Conservation (phyloP, 1,140 invertebrate genomes). For the Mercenaria mercenaria region DNA sequence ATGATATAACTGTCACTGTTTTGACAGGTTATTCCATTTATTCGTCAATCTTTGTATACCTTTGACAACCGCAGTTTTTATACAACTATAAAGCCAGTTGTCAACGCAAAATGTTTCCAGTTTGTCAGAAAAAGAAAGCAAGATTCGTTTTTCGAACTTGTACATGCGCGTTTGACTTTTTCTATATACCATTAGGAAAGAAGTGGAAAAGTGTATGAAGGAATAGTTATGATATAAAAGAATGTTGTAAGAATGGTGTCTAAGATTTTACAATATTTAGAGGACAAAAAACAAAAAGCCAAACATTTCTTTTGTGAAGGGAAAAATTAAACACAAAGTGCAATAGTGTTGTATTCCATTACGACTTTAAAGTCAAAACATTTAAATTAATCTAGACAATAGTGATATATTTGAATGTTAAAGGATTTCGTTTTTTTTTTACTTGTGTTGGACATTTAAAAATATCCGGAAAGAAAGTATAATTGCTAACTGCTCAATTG, state of each 20-base stretch:
- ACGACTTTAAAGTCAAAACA: no score
- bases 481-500: no score
- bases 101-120: slow-evolving; percentile 11
- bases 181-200: neutral
- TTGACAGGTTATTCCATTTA: slow-evolving; percentile 52
- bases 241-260: neutral
- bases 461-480: no score
- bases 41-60: slow-evolving; percentile 33
- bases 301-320: neutral
- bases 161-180: neutral
- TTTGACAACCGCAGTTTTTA: slow-evolving; percentile 50
- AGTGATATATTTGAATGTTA: no score
- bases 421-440: no score
- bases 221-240: neutral
- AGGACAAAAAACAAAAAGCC: neutral
- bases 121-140: neutral
- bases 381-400: no score
- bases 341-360: neutral
- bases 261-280: neutral
- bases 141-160: neutral
- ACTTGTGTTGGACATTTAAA: no score
- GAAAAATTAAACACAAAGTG: no score
- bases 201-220: neutral
- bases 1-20: slow-evolving; percentile 37
- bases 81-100: slow-evolving; percentile 40